These are phyloP conservation scores for Rhinatrema bivittatum DNA, from an alignment of 2,797 vertebrate genomes.

Conservation along the genomic window DNA sequence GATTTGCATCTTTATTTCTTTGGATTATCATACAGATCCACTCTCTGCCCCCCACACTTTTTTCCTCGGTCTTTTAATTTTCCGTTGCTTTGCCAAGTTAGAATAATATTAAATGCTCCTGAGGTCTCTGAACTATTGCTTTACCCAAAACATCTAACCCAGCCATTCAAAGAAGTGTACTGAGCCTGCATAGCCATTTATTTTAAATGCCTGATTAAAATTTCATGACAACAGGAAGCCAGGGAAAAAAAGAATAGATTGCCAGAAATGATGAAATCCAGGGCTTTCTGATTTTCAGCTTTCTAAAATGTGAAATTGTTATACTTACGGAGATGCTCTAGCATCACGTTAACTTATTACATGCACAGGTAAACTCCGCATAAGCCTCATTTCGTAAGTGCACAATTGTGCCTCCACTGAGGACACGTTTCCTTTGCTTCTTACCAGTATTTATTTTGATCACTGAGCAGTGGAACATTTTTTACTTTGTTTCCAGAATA, in stretches of 20 bases:
- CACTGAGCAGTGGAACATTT: too few species aligned
- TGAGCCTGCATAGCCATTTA: slow-evolving; percentile 73
- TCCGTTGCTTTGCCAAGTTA: slow-evolving; percentile 53
- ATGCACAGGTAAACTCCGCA: neutral
- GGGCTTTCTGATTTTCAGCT: slow-evolving; percentile 68
- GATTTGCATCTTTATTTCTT: too few species aligned
- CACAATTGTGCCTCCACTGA: slow-evolving; percentile 1
- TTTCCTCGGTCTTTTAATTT: slow-evolving; percentile 43
- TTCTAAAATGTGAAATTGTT: too few species aligned
- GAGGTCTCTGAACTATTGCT: slow-evolving; percentile 68
- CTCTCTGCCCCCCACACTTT: too few species aligned
- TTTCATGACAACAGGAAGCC: slow-evolving; percentile 83
- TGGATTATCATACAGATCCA: too few species aligned
- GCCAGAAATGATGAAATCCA: slow-evolving; percentile 59
- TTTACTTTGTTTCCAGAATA: too few species aligned
- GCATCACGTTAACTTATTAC: neutral
- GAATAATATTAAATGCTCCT: slow-evolving; percentile 61
- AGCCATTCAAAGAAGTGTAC: slow-evolving; percentile 64
- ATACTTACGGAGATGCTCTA: too few species aligned
- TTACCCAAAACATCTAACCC: slow-evolving; percentile 76
- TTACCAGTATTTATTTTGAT: too few species aligned
- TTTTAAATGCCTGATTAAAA: slow-evolving; percentile 89
- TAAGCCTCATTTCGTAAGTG: slow-evolving; percentile 1
- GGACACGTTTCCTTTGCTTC: too few species aligned
- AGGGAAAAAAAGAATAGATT: slow-evolving; percentile 59